Conservation (phyloP, 2,888 invertebrate genomes). For the Eurois occulta region DNA sequence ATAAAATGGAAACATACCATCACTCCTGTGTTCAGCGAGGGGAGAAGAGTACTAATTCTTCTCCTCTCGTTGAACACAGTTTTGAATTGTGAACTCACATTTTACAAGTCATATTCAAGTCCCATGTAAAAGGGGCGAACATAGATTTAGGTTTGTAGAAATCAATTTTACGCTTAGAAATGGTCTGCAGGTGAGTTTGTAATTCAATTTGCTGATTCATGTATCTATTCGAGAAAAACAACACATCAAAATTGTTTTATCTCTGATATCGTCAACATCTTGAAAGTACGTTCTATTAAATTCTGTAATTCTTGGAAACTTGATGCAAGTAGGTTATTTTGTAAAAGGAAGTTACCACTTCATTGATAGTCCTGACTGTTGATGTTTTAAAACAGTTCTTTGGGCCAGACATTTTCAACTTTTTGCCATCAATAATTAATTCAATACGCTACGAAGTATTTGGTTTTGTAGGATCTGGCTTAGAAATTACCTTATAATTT, state of each 20-base stretch:
- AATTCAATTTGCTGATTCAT: constrained; percentile 24
- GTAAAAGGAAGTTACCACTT: not conserved
- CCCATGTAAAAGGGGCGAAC: not conserved
- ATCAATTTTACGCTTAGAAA: constrained; percentile 3
- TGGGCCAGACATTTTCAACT: not conserved
- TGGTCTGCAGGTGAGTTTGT: not conserved
- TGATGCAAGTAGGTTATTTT: not conserved
- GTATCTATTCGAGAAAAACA: constrained; percentile 12
- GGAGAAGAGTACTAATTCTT: too few relatives aligned
- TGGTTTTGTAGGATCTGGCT: not conserved
- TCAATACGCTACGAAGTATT: not conserved
- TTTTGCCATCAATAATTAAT: not conserved
- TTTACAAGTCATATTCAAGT: not conserved
- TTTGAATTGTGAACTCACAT: not conserved
- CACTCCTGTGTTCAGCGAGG: not conserved
- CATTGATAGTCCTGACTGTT: not conserved
- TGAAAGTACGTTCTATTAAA: constrained; percentile 7
- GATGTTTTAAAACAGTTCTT: not conserved
- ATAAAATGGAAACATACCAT: not conserved
- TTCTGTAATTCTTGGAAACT: constrained; percentile 26
- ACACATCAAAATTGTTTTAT: constrained; percentile 5
- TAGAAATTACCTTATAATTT: not conserved
- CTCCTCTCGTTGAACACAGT: too few relatives aligned
- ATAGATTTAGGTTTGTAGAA: not conserved
- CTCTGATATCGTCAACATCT: constrained; percentile 19